phyloP scores from a whole-genome alignment of 2,113 vertebrate species.

The Tachysurus fulvidraco region DNA sequence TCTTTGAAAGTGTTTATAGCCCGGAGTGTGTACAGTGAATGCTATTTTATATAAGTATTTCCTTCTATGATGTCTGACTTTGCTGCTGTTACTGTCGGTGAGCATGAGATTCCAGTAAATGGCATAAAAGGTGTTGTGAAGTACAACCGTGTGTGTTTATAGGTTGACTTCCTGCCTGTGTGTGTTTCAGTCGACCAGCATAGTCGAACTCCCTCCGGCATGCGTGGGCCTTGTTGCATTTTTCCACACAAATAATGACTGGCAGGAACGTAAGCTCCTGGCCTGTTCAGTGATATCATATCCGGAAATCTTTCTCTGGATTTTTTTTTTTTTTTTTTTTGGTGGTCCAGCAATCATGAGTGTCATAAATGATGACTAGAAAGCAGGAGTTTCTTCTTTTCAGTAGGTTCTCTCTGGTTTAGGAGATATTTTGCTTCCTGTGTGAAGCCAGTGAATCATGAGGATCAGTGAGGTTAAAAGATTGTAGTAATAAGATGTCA shows the following conservation, averaged over 20 bases:
- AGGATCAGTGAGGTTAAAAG: conserved; percentile 13
- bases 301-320: conserved; percentile 35
- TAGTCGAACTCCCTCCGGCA: conserved; percentile 37
- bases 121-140: neutral
- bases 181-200: conserved; percentile 41
- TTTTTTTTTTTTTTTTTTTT: conserved; percentile 41
- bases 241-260: conserved; percentile 1
- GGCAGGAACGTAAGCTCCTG: conserved; percentile 21
- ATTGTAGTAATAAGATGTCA: conserved; percentile 31
- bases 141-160: neutral
- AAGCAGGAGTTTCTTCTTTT: conserved; percentile 6
- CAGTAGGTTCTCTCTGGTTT: neutral
- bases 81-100: neutral
- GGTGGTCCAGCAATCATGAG: neutral
- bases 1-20: conserved; percentile 14
- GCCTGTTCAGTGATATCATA: conserved; percentile 8
- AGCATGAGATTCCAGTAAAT: conserved; percentile 19
- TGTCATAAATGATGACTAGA: conserved; percentile 17
- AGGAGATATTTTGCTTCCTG: neutral
- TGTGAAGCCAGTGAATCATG: neutral
- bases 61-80: conserved; percentile 3
- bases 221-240: conserved; percentile 20
- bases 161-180: conserved; percentile 9
- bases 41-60: neutral
- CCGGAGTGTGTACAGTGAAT: neutral